These are phyloP conservation scores for Syrmaticus mikado DNA, from an alignment of 2,113 vertebrate species.

Conservation along the genomic window DNA sequence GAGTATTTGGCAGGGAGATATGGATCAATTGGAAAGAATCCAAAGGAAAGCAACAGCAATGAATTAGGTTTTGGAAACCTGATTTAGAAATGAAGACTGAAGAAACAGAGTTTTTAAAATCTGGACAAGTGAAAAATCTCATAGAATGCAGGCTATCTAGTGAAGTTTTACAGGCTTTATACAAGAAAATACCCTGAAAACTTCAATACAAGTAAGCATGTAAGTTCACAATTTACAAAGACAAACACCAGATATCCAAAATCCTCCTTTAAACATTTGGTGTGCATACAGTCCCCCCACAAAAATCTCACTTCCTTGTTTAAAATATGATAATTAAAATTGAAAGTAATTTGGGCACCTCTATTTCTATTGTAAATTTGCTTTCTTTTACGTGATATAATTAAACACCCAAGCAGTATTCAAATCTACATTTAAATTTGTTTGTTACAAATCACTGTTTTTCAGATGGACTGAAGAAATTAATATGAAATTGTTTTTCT, in stretches of 20 bases:
- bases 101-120: not conserved
- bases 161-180: not conserved
- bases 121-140: not conserved
- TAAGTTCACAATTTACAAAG: not conserved
- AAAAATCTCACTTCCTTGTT: not conserved
- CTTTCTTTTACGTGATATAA: not conserved
- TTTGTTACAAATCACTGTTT: not conserved
- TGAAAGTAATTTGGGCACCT: too few species aligned
- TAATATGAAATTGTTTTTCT: not conserved
- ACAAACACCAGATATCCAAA: not conserved
- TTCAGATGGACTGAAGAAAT: not conserved
- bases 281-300: not conserved
- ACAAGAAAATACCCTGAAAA: not conserved
- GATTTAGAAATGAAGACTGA: slow-evolving; percentile 25
- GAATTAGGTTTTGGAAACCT: slow-evolving; percentile 36
- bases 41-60: slow-evolving; percentile 25
- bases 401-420: not conserved
- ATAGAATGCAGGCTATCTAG: not conserved
- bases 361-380: not conserved
- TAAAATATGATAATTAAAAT: not conserved
- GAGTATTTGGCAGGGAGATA: slow-evolving; percentile 57
- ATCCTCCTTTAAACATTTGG: not conserved
- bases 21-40: slow-evolving; percentile 47
- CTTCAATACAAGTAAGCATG: not conserved
- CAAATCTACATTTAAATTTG: not conserved